Evolutionary conservation across 2,888 invertebrate genomes (phyloP).

Genomic region (Leptothorax acervorum): DNA sequence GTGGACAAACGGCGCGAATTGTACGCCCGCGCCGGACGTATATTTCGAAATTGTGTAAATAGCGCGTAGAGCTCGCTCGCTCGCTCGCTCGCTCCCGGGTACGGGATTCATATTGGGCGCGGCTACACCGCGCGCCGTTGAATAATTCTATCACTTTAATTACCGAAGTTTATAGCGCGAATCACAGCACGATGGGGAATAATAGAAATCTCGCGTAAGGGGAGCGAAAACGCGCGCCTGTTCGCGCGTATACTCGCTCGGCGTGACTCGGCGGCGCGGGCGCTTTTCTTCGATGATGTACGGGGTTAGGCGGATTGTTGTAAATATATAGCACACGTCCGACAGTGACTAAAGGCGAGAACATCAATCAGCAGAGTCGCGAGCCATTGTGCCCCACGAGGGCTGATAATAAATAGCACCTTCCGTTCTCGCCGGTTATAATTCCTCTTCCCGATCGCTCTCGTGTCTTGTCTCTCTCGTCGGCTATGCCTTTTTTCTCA

Average conservation of each 20-base stretch:
- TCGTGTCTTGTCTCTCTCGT: neutral
- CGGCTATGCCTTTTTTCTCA: slow-evolving; percentile 39
- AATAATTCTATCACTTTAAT: slow-evolving; percentile 57
- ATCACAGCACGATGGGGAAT: slow-evolving; percentile 41
- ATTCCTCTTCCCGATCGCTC: slow-evolving; percentile 67
- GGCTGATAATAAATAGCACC: slow-evolving; percentile 67
- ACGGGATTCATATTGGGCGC: slow-evolving; percentile 46
- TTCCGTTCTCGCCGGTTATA: slow-evolving; percentile 61
- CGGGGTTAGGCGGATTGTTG: slow-evolving; percentile 40
- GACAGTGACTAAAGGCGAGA: slow-evolving; percentile 61
- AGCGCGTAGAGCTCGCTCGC: slow-evolving; percentile 25
- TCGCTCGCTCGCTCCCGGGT: neutral
- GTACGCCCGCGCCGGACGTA: slow-evolving; percentile 31
- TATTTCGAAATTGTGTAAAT: slow-evolving; percentile 54
- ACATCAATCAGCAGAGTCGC: slow-evolving; percentile 66
- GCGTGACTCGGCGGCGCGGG: slow-evolving; percentile 20
- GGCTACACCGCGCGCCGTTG: slow-evolving; percentile 37
- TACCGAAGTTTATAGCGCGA: slow-evolving; percentile 51
- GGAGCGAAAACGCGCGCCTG: neutral
- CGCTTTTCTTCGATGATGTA: slow-evolving; percentile 49
- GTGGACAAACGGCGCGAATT: slow-evolving; percentile 61
- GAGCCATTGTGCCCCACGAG: slow-evolving; percentile 66
- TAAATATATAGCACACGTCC: slow-evolving; percentile 54
- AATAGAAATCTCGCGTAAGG: slow-evolving; percentile 38
- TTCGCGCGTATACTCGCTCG: neutral